Base-by-base conservation (phyloP, 2,888 invertebrate genomes). In the Hymenopus coronatus region DNA sequence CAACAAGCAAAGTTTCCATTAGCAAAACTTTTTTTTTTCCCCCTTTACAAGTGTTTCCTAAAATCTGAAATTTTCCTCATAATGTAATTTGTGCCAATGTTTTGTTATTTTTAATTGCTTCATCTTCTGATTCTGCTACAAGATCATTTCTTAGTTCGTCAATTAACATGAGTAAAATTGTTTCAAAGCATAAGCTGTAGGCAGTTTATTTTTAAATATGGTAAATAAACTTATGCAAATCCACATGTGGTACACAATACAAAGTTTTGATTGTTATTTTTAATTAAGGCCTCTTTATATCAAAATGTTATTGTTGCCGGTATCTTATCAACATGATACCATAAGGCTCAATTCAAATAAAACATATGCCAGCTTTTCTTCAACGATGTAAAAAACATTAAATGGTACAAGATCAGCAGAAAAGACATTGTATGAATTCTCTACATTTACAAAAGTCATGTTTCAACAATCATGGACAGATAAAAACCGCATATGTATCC, bases 211-310 rank as follows among this genome's bases (percentile, higher is more conserved):
- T 70, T 70, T 15, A 70, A 70, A 70, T 20, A 70, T 70, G 20
- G 54, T 70, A 70, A 15, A 25, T 70, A 20, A 70, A 25, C 20
- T 70, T 70, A 70, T 70, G 2, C 54, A 8, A 30, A 84, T 28
- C 83, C 14, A 33, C 28, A 3, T 30, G 82, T 27, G 27, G 12
- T 87, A 82, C 82, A 82, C n/a, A 28, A 33, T 87, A 87, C 70
- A 86, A 86, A 30, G 15, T 20, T 86, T 86, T 14, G 70, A 86
- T 81, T 70, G 86, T 28, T 81, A 81, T 33, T 9, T 82, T 87
- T 82, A 33, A 40, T 82, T 87, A 87, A 87, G 87, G 87, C 87
- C 87, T 87, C 87, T 87, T 14, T n/a, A 70, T 87, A 33, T 87
- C 40, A 82, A 87, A 87, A 33, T 87, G 82, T 81, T 82, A 87